phyloP scores from a whole-genome alignment of 2,888 invertebrate genomes.

The Troides helena region DNA sequence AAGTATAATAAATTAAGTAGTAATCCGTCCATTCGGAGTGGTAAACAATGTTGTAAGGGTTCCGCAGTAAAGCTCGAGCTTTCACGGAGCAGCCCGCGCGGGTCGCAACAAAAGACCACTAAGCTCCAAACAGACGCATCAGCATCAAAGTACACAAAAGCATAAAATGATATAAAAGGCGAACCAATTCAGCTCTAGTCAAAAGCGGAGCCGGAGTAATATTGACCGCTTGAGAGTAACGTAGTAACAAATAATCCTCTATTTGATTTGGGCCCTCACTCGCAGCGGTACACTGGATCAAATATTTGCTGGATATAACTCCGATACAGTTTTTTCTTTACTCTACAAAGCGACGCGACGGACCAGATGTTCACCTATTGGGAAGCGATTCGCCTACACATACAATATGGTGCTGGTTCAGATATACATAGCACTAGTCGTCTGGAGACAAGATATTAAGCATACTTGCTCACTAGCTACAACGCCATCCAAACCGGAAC shows the following conservation, averaged over 20 bases:
- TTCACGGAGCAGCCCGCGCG: slow-evolving; percentile 20
- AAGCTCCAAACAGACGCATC: slow-evolving; percentile 25
- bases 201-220: slow-evolving; percentile 36
- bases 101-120: slow-evolving; percentile 23
- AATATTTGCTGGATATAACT: background rate
- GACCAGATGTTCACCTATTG: too few species aligned
- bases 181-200: slow-evolving; percentile 37
- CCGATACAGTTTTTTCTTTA: too few species aligned
- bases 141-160: slow-evolving; percentile 28
- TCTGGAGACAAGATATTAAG: too few species aligned
- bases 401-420: too few species aligned
- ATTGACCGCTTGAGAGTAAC: slow-evolving; percentile 63
- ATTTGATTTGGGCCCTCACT: slow-evolving; percentile 12
- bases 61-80: slow-evolving; percentile 10
- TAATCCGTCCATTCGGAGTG: background rate
- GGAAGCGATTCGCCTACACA: too few species aligned
- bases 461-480: too few species aligned
- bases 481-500: too few species aligned
- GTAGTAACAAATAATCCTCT: slow-evolving; percentile 60
- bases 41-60: background rate
- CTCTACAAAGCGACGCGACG: too few species aligned
- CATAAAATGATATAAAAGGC: slow-evolving; percentile 30
- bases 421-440: too few species aligned
- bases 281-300: slow-evolving; percentile 11
- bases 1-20: too few species aligned